phyloP scores from a whole-genome alignment of 2,888 invertebrate species.

The Drosophila neotestacea region DNA sequence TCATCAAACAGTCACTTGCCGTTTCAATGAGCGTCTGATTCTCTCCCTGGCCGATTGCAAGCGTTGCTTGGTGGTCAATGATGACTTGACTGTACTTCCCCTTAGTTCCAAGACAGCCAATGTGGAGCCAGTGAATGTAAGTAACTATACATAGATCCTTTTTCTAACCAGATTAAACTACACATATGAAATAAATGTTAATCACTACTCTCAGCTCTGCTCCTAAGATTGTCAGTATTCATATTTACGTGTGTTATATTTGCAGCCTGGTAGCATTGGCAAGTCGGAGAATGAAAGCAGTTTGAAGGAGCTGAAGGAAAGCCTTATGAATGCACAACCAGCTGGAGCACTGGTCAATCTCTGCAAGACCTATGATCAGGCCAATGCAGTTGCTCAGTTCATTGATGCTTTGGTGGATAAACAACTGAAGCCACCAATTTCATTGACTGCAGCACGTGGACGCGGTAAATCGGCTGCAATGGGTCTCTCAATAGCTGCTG shows the following conservation, averaged over 20 bases:
- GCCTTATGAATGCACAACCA: constrained; percentile 95
- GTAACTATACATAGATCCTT: background rate
- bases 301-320: constrained; percentile 91
- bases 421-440: constrained; percentile 93
- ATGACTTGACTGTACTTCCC: constrained; percentile 95
- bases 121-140: constrained; percentile 89
- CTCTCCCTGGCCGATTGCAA: constrained; percentile 95
- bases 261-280: constrained; percentile 80
- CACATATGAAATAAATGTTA: no score
- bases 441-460: constrained; percentile 97
- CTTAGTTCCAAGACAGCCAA: constrained; percentile 95
- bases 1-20: constrained; percentile 94
- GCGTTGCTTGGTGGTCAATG: constrained; percentile 97
- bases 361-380: constrained; percentile 97
- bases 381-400: constrained; percentile 95
- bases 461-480: constrained; percentile 99
- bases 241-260: background rate
- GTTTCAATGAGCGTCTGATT: constrained; percentile 98
- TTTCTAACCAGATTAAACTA: background rate
- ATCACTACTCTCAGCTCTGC: no score
- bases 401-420: constrained; percentile 98
- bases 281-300: constrained; percentile 86
- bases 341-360: constrained; percentile 94
- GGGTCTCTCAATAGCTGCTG: constrained; percentile 95
- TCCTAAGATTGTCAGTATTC: no score